Percentiles rank a stretch among this genome's conserved stretches.
These are phyloP conservation scores for Tortricodes alternella DNA, from an alignment of 2,888 invertebrate species.

Conservation along the genomic window DNA sequence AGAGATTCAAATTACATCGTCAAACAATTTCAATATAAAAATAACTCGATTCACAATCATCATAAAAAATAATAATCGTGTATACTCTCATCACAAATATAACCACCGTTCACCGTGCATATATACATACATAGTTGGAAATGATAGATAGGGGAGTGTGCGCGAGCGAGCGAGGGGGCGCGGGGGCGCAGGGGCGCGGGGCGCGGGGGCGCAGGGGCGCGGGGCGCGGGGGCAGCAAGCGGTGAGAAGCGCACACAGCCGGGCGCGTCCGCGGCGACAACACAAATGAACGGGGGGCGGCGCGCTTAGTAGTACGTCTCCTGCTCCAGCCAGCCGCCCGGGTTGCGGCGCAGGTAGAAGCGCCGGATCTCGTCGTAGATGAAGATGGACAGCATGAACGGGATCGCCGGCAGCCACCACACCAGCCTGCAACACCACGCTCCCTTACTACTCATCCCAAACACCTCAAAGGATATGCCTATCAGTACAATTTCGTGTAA, in stretches of 20 bases:
- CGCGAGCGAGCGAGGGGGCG: conserved; percentile 27
- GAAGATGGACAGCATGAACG: conserved; percentile 99
- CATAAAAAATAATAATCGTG: conserved; percentile 59
- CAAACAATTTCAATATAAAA: conserved; percentile 71
- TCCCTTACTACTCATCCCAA: too few species aligned
- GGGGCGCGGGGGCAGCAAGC: conserved; percentile 68
- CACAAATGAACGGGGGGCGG: not conserved
- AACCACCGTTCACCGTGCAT: conserved; percentile 73
- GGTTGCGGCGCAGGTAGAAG: conserved; percentile 98
- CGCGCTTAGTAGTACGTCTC: conserved; percentile 96
- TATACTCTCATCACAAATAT: conserved; percentile 70
- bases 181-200: conserved; percentile 30
- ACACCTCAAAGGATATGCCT: too few species aligned
- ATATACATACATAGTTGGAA: conserved; percentile 75
- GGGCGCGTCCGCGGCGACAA: conserved; percentile 28
- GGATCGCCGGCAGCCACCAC: conserved; percentile 99
- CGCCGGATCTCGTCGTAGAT: conserved; percentile 99
- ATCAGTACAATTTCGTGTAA: too few species aligned
- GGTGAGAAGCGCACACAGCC: conserved; percentile 77
- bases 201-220: conserved; percentile 38
- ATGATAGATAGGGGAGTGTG: conserved; percentile 30
- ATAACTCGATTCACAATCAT: conserved; percentile 70
- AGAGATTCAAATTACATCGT: conserved; percentile 49
- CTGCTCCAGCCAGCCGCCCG: conserved; percentile 99
- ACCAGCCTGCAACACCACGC: conserved; percentile 87